Evolutionary conservation across 92 coral and sea anemone species (phyloP).

Genomic region (Zoanthus sansibaricus): DNA sequence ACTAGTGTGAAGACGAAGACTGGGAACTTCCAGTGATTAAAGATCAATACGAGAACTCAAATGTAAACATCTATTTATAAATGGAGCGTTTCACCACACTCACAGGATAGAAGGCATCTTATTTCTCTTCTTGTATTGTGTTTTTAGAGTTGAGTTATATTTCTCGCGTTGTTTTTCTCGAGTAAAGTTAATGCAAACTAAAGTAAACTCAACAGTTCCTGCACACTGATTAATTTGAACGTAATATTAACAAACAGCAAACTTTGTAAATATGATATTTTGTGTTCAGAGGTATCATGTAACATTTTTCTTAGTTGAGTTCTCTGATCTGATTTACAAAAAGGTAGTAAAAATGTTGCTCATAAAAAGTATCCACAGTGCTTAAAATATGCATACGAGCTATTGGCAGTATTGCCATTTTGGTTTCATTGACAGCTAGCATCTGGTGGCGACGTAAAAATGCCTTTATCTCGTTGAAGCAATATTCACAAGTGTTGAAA

Average conservation of each 20-base stretch:
- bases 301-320: too few relatives aligned
- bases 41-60: constrained; percentile 32
- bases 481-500: constrained; percentile 58
- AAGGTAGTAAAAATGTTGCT: background rate
- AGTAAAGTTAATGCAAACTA: too few relatives aligned
- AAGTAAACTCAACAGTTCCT: too few relatives aligned
- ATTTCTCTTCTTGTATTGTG: too few relatives aligned
- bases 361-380: background rate
- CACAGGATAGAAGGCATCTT: too few relatives aligned
- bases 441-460: constrained; percentile 61
- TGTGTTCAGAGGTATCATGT: constrained; percentile 1
- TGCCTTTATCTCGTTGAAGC: constrained; percentile 65
- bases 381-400: constrained; percentile 20
- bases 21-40: constrained; percentile 40
- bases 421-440: constrained; percentile 55
- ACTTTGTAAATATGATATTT: background rate
- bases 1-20: constrained; percentile 42
- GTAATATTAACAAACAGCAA: too few relatives aligned
- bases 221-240: too few relatives aligned
- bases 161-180: too few relatives aligned
- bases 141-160: too few relatives aligned
- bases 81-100: too few relatives aligned
- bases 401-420: constrained; percentile 59
- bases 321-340: background rate
- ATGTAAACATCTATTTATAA: too few relatives aligned